A percentile compares a stretch with the other conserved stretches of the same genome.
phyloP scores from a whole-genome alignment of 2,113 vertebrate genomes.

The Cololabis saira region DNA sequence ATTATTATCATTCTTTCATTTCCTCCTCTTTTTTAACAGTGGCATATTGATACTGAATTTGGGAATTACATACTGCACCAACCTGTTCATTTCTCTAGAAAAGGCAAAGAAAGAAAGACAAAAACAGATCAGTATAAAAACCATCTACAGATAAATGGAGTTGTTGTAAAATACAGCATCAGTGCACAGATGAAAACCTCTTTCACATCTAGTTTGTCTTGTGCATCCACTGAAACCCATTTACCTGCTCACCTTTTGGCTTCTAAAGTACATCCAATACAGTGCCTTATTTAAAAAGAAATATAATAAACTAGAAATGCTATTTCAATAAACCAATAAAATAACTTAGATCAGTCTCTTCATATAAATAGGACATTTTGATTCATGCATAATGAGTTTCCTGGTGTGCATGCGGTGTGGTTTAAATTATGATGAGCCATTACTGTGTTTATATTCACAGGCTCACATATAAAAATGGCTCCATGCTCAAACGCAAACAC shows the following conservation, averaged over 20 bases:
- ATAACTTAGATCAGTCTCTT: constrained; percentile 59
- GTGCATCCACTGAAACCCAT: constrained; percentile 33
- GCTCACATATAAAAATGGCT: constrained; percentile 22
- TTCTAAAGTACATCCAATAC: constrained; percentile 19
- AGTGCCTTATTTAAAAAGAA: constrained; percentile 48
- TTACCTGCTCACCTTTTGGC: constrained; percentile 50
- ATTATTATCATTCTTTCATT: too few species aligned
- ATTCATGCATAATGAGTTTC: constrained; percentile 67
- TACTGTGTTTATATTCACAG: constrained; percentile 61
- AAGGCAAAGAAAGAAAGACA: too few species aligned
- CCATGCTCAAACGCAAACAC: background rate
- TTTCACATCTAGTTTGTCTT: constrained; percentile 12
- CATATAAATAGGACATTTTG: constrained; percentile 63
- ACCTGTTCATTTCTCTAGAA: too few species aligned
- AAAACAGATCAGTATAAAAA: too few species aligned
- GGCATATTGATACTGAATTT: too few species aligned
- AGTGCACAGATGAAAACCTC: background rate
- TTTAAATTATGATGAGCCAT: constrained; percentile 67
- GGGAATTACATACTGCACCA: too few species aligned
- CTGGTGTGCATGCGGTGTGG: constrained; percentile 25
- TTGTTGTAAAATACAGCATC: background rate
- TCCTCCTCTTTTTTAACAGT: too few species aligned
- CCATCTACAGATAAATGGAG: background rate
- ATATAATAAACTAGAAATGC: constrained; percentile 39
- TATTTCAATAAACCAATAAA: constrained; percentile 71